These are phyloP conservation scores for Dastarcus helophoroides DNA, from an alignment of 2,888 invertebrate genomes.

Conservation along the genomic window DNA sequence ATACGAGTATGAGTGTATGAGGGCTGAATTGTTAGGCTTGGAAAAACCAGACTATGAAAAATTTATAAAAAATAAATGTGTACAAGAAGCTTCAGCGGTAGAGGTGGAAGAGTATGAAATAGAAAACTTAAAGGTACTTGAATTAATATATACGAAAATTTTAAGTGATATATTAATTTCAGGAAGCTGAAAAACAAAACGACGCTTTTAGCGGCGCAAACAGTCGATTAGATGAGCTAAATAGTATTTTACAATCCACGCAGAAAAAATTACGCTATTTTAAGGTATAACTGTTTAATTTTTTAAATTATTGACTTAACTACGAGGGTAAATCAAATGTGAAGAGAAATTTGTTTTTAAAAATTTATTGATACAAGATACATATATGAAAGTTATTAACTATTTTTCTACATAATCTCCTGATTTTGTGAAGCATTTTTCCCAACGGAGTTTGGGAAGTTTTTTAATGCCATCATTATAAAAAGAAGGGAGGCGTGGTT, in stretches of 20 bases:
- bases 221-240: conserved; percentile 69
- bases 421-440: too few species aligned
- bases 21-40: conserved; percentile 66
- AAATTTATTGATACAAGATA: too few species aligned
- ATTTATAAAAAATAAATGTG: conserved; percentile 47
- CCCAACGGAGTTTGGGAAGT: too few species aligned
- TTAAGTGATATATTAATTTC: conserved; percentile 9
- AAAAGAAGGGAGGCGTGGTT: too few species aligned
- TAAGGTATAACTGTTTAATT: conserved; percentile 46
- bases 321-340: too few species aligned
- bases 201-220: conserved; percentile 53
- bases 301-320: not conserved
- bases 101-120: conserved; percentile 45
- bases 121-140: conserved; percentile 36
- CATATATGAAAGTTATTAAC: too few species aligned
- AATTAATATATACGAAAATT: too few species aligned
- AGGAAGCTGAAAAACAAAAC: conserved; percentile 51
- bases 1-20: conserved; percentile 65
- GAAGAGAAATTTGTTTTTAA: too few species aligned
- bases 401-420: too few species aligned
- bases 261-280: conserved; percentile 80
- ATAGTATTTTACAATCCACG: conserved; percentile 65
- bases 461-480: too few species aligned
- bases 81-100: conserved; percentile 32
- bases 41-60: conserved; percentile 56